Conservation (phyloP, 2,797 vertebrate genomes). For the Sebastolobus altivelis region DNA sequence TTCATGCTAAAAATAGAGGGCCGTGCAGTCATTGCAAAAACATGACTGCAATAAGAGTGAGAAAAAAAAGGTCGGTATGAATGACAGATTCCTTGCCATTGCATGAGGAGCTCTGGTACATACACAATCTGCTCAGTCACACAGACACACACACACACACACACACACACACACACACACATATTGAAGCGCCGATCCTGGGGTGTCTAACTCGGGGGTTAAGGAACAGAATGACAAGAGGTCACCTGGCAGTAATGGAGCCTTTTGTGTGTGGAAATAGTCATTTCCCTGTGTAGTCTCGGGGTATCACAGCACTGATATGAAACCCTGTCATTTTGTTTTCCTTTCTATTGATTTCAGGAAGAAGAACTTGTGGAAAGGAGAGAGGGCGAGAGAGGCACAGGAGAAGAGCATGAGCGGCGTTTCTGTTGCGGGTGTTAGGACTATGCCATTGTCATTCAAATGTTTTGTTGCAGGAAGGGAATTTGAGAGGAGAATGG, state of each 20-base stretch:
- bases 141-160: conserved; percentile 18
- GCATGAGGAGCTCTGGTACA: conserved; percentile 45
- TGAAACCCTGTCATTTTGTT: conserved; percentile 82
- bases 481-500: conserved; percentile 74
- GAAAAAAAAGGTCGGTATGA: conserved; percentile 40
- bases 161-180: conserved; percentile 17
- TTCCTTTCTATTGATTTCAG: conserved; percentile 73
- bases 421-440: conserved; percentile 71
- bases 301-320: conserved; percentile 75
- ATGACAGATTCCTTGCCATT: conserved; percentile 63
- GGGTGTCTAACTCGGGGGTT: conserved; percentile 73
- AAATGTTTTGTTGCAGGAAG: conserved; percentile 82
- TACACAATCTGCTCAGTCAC: conserved; percentile 52
- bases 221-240: conserved; percentile 78
- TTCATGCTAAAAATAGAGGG: conserved; percentile 54
- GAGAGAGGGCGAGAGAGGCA: conserved; percentile 52
- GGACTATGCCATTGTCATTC: conserved; percentile 82
- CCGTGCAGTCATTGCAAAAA: conserved; percentile 36
- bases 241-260: conserved; percentile 84
- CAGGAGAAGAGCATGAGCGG: conserved; percentile 43
- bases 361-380: conserved; percentile 60
- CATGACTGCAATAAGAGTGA: conserved; percentile 34
- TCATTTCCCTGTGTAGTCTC: conserved; percentile 82
- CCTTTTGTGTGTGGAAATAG: conserved; percentile 85
- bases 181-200: conserved; percentile 46